phyloP scores from a whole-genome alignment of 2,797 vertebrate species.

The Anolis apletophallus region DNA sequence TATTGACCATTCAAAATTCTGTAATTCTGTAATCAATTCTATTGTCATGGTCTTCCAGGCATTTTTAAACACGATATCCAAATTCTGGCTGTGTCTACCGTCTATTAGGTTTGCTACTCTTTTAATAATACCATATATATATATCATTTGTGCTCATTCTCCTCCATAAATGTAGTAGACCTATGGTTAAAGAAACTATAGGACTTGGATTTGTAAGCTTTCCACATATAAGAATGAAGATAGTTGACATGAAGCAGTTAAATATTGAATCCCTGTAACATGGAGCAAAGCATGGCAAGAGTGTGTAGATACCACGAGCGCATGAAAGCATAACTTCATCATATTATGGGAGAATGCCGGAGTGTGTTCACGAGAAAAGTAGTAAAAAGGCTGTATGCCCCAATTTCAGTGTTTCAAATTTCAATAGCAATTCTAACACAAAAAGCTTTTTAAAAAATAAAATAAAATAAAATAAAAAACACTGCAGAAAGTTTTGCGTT shows the following conservation, averaged over 20 bases:
- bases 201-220: neutral
- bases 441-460: neutral
- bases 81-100: neutral
- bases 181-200: neutral
- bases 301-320: neutral
- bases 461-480: too few relatives aligned
- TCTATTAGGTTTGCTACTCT: neutral
- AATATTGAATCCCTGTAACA: neutral
- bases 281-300: neutral
- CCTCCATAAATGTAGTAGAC: neutral
- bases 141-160: neutral
- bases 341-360: neutral
- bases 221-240: neutral
- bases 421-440: neutral
- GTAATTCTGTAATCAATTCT: neutral
- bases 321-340: neutral
- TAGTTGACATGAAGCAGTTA: neutral
- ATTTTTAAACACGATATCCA: neutral
- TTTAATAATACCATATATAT: neutral
- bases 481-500: neutral
- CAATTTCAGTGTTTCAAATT: neutral
- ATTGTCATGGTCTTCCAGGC: neutral
- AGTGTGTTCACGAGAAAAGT: neutral
- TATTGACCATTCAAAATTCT: neutral
- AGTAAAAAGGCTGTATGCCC: neutral